Evolutionary conservation across 1,140 invertebrate genomes (phyloP).

Genomic region (Neomicropteryx cornuta): DNA sequence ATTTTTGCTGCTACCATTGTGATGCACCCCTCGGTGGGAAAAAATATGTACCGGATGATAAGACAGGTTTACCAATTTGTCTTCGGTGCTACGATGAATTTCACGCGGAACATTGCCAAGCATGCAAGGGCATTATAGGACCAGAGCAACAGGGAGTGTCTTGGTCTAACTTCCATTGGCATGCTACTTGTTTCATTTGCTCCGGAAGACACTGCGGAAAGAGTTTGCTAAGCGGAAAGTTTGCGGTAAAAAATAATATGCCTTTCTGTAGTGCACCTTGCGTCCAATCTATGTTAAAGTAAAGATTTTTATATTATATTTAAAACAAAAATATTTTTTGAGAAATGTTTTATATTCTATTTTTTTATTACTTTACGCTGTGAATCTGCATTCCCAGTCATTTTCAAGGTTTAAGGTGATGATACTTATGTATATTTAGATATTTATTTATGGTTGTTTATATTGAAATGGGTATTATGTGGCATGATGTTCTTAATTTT

Average conservation of each 20-base stretch:
- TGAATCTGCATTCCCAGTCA: too few relatives aligned
- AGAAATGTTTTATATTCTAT: too few relatives aligned
- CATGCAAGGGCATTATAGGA: conserved; percentile 58
- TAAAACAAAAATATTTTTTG: too few relatives aligned
- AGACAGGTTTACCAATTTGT: conserved; percentile 66
- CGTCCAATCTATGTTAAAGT: conserved; percentile 37
- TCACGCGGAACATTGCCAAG: conserved; percentile 63
- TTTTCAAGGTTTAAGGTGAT: too few relatives aligned
- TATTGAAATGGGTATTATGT: too few relatives aligned
- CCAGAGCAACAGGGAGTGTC: conserved; percentile 66
- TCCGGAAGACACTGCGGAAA: conserved; percentile 61
- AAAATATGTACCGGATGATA: conserved; percentile 66
- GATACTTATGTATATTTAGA: too few relatives aligned
- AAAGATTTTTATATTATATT: conserved; percentile 1
- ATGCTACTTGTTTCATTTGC: conserved; percentile 64
- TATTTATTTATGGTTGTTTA: too few relatives aligned
- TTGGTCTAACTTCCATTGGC: conserved; percentile 66
- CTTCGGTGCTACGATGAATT: conserved; percentile 65
- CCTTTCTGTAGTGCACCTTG: conserved; percentile 54
- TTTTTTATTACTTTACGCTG: too few relatives aligned
- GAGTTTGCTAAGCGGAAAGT: conserved; percentile 53
- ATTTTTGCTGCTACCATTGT: conserved; percentile 81
- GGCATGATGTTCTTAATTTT: too few relatives aligned
- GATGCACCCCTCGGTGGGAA: conserved; percentile 68
- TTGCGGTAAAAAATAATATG: conserved; percentile 55